Evolutionary conservation across 2,113 vertebrate genomes (phyloP).

Genomic region (Egretta garzetta): DNA sequence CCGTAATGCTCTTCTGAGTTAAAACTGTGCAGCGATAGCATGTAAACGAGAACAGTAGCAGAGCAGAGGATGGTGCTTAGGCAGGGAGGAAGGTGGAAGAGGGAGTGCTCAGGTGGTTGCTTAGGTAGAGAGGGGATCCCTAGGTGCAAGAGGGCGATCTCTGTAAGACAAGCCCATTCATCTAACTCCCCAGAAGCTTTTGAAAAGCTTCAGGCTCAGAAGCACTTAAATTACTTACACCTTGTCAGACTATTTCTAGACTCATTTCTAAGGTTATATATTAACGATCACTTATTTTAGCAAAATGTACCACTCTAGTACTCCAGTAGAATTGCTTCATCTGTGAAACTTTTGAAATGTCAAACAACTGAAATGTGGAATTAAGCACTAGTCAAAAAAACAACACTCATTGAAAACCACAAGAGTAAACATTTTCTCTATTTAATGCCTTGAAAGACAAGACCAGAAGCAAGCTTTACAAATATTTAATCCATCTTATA

Average conservation of each 20-base stretch:
- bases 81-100: not conserved
- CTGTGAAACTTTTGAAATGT: not conserved
- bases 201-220: not conserved
- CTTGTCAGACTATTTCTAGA: not conserved
- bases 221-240: not conserved
- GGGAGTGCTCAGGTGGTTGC: accelerated
- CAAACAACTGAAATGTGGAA: not conserved
- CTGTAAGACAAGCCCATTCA: not conserved
- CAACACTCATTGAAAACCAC: not conserved
- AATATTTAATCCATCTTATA: not conserved
- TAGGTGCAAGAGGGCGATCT: accelerated
- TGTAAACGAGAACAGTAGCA: not conserved
- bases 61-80: not conserved
- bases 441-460: not conserved
- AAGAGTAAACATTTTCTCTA: not conserved
- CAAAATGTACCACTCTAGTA: not conserved
- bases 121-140: not conserved
- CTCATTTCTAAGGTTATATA: not conserved
- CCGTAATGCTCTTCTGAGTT: not conserved
- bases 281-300: not conserved
- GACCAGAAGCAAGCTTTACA: not conserved
- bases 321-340: not conserved
- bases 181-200: not conserved
- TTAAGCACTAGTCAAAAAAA: not conserved
- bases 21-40: not conserved